Conservation (phyloP, 1,140 invertebrate species). For the roundworm (Caenorhabditis elegans) region DNA sequence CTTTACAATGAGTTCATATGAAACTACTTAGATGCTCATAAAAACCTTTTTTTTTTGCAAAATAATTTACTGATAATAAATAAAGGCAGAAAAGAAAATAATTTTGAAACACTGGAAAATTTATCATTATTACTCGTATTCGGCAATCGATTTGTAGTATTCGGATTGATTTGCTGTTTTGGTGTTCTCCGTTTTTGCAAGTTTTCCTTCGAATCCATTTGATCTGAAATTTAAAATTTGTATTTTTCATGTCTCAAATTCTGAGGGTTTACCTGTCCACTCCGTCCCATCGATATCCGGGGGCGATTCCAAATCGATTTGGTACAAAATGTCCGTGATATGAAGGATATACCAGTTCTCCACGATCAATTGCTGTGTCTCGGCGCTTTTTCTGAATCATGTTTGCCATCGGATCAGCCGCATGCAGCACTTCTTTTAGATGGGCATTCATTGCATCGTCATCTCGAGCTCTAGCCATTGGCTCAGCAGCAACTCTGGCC, state of each 20-base stretch:
- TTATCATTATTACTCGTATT: neutral
- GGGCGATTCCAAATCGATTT: constrained; percentile 85
- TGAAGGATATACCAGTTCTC: constrained; percentile 35
- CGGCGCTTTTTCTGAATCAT: constrained; percentile 34
- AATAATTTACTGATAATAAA: too few relatives aligned
- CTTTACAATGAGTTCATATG: neutral
- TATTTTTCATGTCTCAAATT: too few relatives aligned
- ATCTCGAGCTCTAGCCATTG: constrained; percentile 34
- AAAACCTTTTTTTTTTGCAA: too few relatives aligned
- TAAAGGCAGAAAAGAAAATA: too few relatives aligned
- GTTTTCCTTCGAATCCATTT: constrained; percentile 90
- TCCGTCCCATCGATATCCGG: constrained; percentile 94
- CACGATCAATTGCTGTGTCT: constrained; percentile 37
- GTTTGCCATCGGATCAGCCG: constrained; percentile 43
- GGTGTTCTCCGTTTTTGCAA: constrained; percentile 55
- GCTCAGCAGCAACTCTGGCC: constrained; percentile 40
- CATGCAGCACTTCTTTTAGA: constrained; percentile 36
- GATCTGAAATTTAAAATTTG: too few relatives aligned
- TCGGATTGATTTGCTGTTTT: constrained; percentile 15
- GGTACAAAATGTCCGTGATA: constrained; percentile 32
- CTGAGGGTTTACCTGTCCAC: constrained; percentile 80
- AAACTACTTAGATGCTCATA: too few relatives aligned
- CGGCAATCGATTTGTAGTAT: constrained; percentile 13
- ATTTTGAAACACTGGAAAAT: neutral
- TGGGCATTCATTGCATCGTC: constrained; percentile 42